These are phyloP conservation scores for Eumerus sabulonum DNA, from an alignment of 2,888 invertebrate genomes.

Conservation along the genomic window DNA sequence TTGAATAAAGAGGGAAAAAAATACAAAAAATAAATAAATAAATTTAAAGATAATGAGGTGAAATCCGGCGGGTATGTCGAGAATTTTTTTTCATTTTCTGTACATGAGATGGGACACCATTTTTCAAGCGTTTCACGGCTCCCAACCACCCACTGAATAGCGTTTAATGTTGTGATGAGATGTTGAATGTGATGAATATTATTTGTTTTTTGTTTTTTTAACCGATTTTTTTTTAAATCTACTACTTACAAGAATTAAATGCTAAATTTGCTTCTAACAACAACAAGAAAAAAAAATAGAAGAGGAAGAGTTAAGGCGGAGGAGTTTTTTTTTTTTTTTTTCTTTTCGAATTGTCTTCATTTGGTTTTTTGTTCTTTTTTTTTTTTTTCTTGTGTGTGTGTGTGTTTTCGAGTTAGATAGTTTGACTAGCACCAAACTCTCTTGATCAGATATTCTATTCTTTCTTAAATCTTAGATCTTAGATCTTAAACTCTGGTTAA, in stretches of 20 bases:
- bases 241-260: constrained; percentile 66
- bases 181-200: constrained; percentile 41
- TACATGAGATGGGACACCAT: constrained; percentile 57
- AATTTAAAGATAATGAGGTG: constrained; percentile 57
- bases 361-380: constrained; percentile 15
- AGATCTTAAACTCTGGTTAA: constrained; percentile 73
- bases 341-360: constrained; percentile 18
- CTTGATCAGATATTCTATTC: constrained; percentile 28
- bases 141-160: constrained; percentile 64
- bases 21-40: constrained; percentile 58
- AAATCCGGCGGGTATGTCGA: constrained; percentile 62
- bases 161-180: constrained; percentile 54
- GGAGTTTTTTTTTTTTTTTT: neutral
- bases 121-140: constrained; percentile 68
- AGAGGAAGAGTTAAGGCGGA: neutral
- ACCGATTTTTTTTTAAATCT: constrained; percentile 43
- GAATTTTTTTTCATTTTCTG: constrained; percentile 18
- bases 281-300: constrained; percentile 7
- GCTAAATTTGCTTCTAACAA: constrained; percentile 42
- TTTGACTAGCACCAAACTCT: constrained; percentile 78
- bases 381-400: no score
- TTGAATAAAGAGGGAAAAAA: no score
- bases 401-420: constrained; percentile 69
- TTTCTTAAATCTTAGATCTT: constrained; percentile 71
- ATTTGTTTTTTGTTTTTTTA: constrained; percentile 18